A percentile compares a stretch with the other conserved stretches of the same genome.
phyloP scores from a whole-genome alignment of 2,113 vertebrate genomes.

The Austrofundulus limnaeus region DNA sequence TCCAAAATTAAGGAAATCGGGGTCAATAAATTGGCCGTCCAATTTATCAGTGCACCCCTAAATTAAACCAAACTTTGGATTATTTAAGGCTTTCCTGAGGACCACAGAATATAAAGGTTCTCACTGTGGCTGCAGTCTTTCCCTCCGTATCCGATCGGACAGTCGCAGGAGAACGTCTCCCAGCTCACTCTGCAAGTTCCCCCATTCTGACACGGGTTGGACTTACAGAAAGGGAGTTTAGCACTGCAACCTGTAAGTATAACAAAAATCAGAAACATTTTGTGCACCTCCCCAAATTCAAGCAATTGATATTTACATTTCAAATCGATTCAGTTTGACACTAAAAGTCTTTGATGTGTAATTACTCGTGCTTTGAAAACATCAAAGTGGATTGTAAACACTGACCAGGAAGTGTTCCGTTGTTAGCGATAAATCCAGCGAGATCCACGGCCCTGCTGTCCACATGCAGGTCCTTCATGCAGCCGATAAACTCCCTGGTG shows the following conservation, averaged over 20 bases:
- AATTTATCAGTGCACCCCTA: too few species aligned
- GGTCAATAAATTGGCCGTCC: too few species aligned
- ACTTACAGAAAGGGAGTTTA: slow-evolving; percentile 91
- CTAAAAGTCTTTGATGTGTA: background rate
- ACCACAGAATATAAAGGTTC: slow-evolving; percentile 19
- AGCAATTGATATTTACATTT: too few species aligned
- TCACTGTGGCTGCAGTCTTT: slow-evolving; percentile 94
- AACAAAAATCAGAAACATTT: background rate
- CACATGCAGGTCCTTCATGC: slow-evolving; percentile 94
- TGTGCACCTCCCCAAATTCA: background rate
- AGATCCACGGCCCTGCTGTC: slow-evolving; percentile 91
- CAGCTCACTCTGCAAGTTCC: slow-evolving; percentile 91
- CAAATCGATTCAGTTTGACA: too few species aligned
- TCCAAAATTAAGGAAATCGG: too few species aligned
- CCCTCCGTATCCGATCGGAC: slow-evolving; percentile 93
- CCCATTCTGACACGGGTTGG: slow-evolving; percentile 91
- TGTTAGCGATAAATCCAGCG: slow-evolving; percentile 94
- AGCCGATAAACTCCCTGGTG: slow-evolving; percentile 92
- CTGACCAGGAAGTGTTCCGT: slow-evolving; percentile 90
- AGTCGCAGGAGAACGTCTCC: slow-evolving; percentile 94
- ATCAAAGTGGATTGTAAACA: background rate
- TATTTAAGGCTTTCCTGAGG: background rate
- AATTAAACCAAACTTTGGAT: background rate
- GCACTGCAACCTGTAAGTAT: slow-evolving; percentile 87
- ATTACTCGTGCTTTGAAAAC: background rate